Percentiles rank a stretch among this genome's conserved stretches.
These are phyloP conservation scores for Pseudomyrmex concolor DNA, from an alignment of 1,140 invertebrate species.

Conservation along the genomic window DNA sequence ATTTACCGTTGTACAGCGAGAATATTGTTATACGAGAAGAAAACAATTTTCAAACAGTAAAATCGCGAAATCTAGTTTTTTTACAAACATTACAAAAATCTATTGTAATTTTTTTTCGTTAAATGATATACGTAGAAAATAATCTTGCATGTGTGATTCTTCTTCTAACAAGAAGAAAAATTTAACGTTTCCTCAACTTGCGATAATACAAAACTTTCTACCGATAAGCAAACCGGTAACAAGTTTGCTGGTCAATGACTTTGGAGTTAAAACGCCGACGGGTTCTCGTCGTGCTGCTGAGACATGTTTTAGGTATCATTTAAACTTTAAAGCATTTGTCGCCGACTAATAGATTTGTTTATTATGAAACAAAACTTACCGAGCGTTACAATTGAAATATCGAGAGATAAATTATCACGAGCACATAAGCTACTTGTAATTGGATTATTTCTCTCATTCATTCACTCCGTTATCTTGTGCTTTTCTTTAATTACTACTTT, in stretches of 20 bases:
- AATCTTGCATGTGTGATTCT: neutral
- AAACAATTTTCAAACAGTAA: neutral
- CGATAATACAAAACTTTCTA: constrained; percentile 31
- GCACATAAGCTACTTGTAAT: too few relatives aligned
- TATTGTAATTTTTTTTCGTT: neutral
- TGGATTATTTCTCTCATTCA: too few relatives aligned
- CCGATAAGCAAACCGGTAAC: constrained; percentile 55
- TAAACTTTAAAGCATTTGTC: constrained; percentile 35
- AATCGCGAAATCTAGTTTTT: neutral
- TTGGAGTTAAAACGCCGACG: constrained; percentile 10
- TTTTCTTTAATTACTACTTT: too few relatives aligned
- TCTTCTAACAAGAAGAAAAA: neutral
- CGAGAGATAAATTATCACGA: too few relatives aligned
- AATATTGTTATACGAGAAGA: neutral
- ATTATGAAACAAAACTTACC: neutral
- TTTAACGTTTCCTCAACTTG: constrained; percentile 10
- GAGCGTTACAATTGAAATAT: neutral
- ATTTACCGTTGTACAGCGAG: constrained; percentile 14
- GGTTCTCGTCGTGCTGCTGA: neutral
- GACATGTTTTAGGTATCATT: constrained; percentile 3
- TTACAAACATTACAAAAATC: neutral
- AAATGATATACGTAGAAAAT: neutral
- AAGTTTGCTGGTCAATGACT: constrained; percentile 55
- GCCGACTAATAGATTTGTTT: constrained; percentile 27
- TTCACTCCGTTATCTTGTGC: too few relatives aligned